Evolutionary conservation across 2,797 vertebrate genomes (phyloP), one percentile per base, ranked within the genome.

Genomic region (Hapalemur alaotrensis): DNA sequence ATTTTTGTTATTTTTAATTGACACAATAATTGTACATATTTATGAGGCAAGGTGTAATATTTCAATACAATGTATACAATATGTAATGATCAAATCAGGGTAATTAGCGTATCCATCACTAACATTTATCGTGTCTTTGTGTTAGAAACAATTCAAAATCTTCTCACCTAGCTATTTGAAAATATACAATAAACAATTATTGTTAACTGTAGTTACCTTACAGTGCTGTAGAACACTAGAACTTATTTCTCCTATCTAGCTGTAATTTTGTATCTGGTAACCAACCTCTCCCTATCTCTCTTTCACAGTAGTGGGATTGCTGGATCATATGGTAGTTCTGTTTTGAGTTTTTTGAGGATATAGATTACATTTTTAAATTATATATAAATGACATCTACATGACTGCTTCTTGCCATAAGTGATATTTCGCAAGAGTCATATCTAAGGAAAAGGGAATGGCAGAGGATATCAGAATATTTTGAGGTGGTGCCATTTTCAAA

Each of bases 401-500:
- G 43, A 78, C 15, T 43, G 43, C 20, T 91, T 85, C 54, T 89
- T 96, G 28, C 54, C 15, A 1, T 69, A 93, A 81, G 23, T 85
- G 80, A 17, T 83, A 52, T 94, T 78, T 92, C 22, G 52, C 32
- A 67, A 94, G 72, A 89, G 3, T 32, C 14, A 13, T 81, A 11
- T 72, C 46, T 65, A 52, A 52, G 67, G n/a, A 17, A 13, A 41
- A 69, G 48, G 22, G 1, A 9, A 54, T 41, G 46, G 43, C 43
- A 89, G 13, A 61, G 20, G 81, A 46, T 91, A 76, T 82, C 14
- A 95, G 75, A 67, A 9, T 73, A 25, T 91, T 80, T 95, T 92
- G 22, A 86, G 22, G 2, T 63, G 13, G 46, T 63, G 18, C 61
- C 28, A 69, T 95, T 97, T 97, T 94, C 69, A 65, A 2, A 30